phyloP scores from a whole-genome alignment of 2,113 vertebrate genomes.

The Pomatostomus ruficeps region DNA sequence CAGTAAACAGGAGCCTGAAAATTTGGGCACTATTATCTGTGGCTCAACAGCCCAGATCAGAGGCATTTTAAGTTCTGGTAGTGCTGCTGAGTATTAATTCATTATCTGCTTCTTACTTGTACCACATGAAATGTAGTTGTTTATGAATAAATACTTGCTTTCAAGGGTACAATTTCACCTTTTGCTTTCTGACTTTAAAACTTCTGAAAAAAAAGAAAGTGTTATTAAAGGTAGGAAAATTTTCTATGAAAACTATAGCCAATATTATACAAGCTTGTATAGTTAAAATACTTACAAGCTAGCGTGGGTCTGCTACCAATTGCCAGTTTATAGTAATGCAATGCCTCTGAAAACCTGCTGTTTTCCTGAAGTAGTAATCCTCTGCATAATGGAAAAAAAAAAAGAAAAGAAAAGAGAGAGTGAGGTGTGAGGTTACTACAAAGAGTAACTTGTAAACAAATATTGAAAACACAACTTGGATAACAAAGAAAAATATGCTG shows the following conservation, averaged over 20 bases:
- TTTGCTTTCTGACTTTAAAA: neutral
- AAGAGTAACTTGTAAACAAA: neutral
- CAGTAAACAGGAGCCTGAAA: neutral
- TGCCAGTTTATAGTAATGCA: constrained; percentile 97
- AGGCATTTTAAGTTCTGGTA: neutral
- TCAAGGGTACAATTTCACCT: neutral
- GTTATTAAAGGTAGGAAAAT: neutral
- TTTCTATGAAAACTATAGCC: neutral
- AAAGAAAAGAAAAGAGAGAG: neutral
- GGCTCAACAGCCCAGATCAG: neutral
- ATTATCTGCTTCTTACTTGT: neutral
- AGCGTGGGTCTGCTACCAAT: constrained; percentile 95
- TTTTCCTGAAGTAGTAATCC: constrained; percentile 96
- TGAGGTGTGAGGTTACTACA: neutral
- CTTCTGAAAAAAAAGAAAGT: neutral
- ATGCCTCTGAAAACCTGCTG: constrained; percentile 91
- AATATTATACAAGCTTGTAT: neutral
- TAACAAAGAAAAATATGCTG: neutral
- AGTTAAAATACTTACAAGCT: constrained; percentile 89
- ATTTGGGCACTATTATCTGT: neutral
- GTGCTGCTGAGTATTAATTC: neutral
- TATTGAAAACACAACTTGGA: neutral
- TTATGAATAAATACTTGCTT: neutral
- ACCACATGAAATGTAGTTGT: neutral
- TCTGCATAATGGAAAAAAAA: constrained; percentile 63